Conservation (phyloP, 2,113 vertebrate genomes). For the Nerophis ophidion region DNA sequence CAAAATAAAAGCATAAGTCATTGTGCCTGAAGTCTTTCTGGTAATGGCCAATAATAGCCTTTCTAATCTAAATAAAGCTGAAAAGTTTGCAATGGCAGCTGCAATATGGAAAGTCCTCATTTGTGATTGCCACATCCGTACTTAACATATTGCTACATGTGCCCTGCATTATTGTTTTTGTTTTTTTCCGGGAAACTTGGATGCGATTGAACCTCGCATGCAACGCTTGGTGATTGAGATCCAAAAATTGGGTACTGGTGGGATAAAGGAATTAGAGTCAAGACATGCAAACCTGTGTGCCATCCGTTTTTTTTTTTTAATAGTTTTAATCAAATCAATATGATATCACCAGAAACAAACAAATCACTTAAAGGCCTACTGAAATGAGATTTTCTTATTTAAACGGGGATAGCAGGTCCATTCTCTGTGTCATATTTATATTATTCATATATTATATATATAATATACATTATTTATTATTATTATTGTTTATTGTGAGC, state of each 20-base stretch:
- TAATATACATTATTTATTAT: no score
- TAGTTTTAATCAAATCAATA: constrained; percentile 11
- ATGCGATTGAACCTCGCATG: constrained; percentile 58
- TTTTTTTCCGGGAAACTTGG: constrained; percentile 45
- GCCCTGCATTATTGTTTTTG: constrained; percentile 48
- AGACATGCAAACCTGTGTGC: constrained; percentile 47
- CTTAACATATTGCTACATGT: constrained; percentile 46
- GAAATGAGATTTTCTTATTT: no score
- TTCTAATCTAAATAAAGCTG: constrained; percentile 61
- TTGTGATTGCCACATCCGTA: constrained; percentile 62
- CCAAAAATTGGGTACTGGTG: constrained; percentile 32
- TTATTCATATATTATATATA: no score
- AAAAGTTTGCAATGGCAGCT: constrained; percentile 49
- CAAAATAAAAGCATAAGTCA: constrained; percentile 55
- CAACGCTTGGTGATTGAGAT: constrained; percentile 45
- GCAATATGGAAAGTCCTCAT: constrained; percentile 61
- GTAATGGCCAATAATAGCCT: constrained; percentile 47
- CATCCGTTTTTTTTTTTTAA: neutral
- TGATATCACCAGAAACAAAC: constrained; percentile 13
- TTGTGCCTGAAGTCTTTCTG: constrained; percentile 46
- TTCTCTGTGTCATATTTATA: no score
- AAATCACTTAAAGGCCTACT: no score
- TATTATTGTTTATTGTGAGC: no score
- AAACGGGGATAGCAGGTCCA: no score
- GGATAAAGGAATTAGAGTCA: constrained; percentile 33